Evolutionary conservation across 2,113 vertebrate genomes (phyloP).

Genomic region (Colaptes auratus): DNA sequence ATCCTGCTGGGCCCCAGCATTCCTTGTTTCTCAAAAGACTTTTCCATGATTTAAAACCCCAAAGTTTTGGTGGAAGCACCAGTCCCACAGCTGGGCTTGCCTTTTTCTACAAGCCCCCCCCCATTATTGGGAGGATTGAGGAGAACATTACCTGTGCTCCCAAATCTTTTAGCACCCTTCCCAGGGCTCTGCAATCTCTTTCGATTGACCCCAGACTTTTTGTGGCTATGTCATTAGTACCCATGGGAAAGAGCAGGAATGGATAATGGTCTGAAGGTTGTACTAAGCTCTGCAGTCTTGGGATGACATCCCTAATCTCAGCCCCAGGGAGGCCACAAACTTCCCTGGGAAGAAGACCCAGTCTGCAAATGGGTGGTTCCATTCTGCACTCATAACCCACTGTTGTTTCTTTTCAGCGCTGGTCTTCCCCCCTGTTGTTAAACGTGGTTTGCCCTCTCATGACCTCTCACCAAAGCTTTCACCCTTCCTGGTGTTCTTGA

Average conservation of each 20-base stretch:
- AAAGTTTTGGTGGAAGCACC: not conserved
- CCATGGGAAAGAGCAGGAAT: not conserved
- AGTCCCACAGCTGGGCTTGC: not conserved
- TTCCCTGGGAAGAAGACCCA: not conserved
- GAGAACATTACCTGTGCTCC: not conserved
- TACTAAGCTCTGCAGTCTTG: not conserved
- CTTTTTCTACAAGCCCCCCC: not conserved
- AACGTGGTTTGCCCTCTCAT: not conserved
- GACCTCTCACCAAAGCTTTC: not conserved
- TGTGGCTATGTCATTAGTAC: not conserved
- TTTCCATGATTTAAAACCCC: not conserved
- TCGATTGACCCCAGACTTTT: not conserved
- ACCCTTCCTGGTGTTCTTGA: not conserved
- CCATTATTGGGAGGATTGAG: not conserved
- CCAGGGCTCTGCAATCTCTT: not conserved
- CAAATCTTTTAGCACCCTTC: not conserved
- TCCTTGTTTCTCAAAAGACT: not conserved
- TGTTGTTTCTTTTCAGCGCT: no score
- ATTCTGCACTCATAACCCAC: fast-evolving
- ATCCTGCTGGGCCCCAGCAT: not conserved
- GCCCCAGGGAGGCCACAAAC: not conserved
- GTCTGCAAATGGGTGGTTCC: not conserved
- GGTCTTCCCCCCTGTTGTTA: not conserved
- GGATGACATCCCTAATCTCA: no score
- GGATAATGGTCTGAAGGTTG: not conserved